Evolutionary conservation across 2,797 vertebrate species (phyloP).

Genomic region (Gadopsis bispinosus): DNA sequence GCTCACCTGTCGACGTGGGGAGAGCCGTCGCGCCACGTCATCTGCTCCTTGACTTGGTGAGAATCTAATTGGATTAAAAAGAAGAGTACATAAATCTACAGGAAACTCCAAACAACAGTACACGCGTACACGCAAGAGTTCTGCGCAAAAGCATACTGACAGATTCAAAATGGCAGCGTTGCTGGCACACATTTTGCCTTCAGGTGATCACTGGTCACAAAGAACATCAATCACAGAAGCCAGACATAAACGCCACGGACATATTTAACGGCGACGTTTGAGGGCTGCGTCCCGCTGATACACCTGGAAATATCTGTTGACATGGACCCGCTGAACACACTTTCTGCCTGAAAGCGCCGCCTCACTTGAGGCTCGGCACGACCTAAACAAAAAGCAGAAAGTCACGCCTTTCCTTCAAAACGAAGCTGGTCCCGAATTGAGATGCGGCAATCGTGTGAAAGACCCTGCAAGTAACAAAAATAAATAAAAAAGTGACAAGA

Average conservation of each 20-base stretch:
- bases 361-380: no score
- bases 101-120: no score
- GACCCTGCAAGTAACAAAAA: neutral
- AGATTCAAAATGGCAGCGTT: no score
- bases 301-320: neutral
- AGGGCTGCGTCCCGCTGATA: neutral
- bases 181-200: no score
- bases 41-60: neutral
- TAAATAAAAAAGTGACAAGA: neutral
- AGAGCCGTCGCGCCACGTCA: neutral
- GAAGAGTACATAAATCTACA: no score
- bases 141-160: no score
- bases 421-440: conserved; percentile 36
- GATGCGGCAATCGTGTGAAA: conserved; percentile 16
- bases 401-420: neutral
- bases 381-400: neutral
- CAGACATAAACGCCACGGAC: neutral
- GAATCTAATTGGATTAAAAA: neutral
- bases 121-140: no score
- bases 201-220: no score
- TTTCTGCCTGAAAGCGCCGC: no score
- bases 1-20: neutral
- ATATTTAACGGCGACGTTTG: neutral
- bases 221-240: no score
- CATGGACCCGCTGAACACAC: neutral